Percentiles rank a stretch among this genome's conserved stretches.
Evolutionary conservation across 1,140 invertebrate genomes (phyloP).

Genomic region (Drosophila busckii): DNA sequence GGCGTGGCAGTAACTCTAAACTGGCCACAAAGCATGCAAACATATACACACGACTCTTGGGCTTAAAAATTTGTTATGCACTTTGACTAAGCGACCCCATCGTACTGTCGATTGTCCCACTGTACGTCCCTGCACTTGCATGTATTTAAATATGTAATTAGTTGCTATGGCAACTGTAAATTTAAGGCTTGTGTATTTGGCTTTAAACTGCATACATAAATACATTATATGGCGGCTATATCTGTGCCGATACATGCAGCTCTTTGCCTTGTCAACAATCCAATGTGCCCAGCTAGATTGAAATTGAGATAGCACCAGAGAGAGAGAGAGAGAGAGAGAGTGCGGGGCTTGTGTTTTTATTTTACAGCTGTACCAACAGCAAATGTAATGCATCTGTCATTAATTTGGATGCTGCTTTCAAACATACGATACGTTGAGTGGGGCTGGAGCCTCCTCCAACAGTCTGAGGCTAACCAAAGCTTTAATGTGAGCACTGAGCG

Average conservation of each 20-base stretch:
- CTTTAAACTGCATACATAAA: not conserved
- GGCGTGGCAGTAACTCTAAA: conserved; percentile 11
- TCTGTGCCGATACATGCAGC: too few relatives aligned
- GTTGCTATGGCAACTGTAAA: conserved; percentile 16
- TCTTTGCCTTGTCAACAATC: too few relatives aligned
- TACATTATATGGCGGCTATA: too few relatives aligned
- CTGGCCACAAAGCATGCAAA: conserved; percentile 33
- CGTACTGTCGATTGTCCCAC: too few relatives aligned
- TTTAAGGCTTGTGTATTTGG: conserved; percentile 21
- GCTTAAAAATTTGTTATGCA: conserved; percentile 39
- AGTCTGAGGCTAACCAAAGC: too few relatives aligned
- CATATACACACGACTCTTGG: conserved; percentile 9
- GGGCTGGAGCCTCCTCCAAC: too few relatives aligned
- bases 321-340: not conserved
- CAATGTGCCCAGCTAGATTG: too few relatives aligned
- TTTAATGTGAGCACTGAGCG: too few relatives aligned
- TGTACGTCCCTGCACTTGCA: conserved; percentile 17
- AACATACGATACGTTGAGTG: too few relatives aligned
- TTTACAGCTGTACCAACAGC: too few relatives aligned
- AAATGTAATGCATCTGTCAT: too few relatives aligned
- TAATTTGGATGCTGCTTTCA: too few relatives aligned
- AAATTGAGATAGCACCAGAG: not conserved
- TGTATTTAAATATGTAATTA: conserved; percentile 46
- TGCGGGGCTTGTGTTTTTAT: not conserved
- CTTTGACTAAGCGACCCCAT: conserved; percentile 16